A percentile compares a stretch with the other conserved stretches of the same genome.
Conservation (phyloP, 2,888 invertebrate genomes). For the Acanthosepion pharaonis region DNA sequence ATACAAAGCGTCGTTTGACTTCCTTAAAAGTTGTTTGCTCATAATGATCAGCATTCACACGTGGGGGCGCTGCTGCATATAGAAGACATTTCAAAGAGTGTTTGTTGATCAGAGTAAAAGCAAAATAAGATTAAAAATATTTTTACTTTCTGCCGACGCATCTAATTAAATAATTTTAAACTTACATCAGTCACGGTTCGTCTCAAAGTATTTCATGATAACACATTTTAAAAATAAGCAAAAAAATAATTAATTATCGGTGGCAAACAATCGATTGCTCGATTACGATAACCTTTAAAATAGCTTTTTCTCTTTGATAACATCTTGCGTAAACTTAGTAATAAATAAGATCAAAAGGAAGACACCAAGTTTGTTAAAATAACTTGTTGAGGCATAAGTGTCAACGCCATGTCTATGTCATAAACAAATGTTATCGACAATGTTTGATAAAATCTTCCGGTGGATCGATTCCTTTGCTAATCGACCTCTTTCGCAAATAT, state of each 20-base stretch:
- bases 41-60: neutral
- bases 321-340: neutral
- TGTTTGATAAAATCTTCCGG: too few relatives aligned
- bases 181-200: too few relatives aligned
- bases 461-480: too few relatives aligned
- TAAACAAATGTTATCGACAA: too few relatives aligned
- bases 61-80: neutral
- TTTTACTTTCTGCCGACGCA: too few relatives aligned
- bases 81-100: neutral
- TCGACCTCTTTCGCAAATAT: too few relatives aligned
- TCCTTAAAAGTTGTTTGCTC: neutral
- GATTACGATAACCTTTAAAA: neutral
- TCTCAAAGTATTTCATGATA: neutral
- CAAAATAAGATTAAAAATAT: neutral
- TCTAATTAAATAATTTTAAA: neutral
- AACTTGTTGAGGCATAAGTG: too few relatives aligned
- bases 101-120: neutral
- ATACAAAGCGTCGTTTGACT: neutral
- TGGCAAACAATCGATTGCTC: neutral
- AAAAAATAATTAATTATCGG: neutral
- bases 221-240: neutral
- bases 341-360: neutral
- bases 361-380: too few relatives aligned
- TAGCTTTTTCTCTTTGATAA: neutral
- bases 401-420: too few relatives aligned